A percentile compares a stretch with the other conserved stretches of the same genome.
Evolutionary conservation across 2,888 invertebrate species (phyloP).

Genomic region (Leptopilina syphax): DNA sequence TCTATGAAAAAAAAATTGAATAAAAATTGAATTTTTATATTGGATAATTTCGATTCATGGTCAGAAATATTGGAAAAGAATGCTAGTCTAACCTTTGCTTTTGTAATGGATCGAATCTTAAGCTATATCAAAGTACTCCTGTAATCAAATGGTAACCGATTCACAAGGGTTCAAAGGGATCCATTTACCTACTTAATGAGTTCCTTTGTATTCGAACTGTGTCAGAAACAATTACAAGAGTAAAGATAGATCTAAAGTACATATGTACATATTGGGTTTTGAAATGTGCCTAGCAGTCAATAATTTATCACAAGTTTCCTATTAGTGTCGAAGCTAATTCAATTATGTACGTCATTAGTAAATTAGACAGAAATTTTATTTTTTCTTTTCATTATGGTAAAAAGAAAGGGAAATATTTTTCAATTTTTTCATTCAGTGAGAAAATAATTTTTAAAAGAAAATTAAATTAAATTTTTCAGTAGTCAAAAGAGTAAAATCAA

Average conservation of each 20-base stretch:
- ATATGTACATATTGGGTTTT: constrained; percentile 1
- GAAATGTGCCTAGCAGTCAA: neutral
- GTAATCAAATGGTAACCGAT: constrained; percentile 40
- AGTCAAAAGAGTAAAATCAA: too few species aligned
- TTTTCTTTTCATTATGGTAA: too few species aligned
- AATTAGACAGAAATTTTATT: too few species aligned
- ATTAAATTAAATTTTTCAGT: too few species aligned
- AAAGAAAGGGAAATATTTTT: too few species aligned
- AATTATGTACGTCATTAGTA: too few species aligned
- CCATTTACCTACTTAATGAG: constrained; percentile 47
- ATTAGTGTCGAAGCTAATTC: neutral
- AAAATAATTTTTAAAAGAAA: too few species aligned
- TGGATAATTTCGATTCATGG: neutral
- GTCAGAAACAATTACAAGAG: constrained; percentile 32
- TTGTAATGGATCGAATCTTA: constrained; percentile 26
- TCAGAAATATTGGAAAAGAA: neutral
- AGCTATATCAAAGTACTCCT: constrained; percentile 21
- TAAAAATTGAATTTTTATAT: too few species aligned
- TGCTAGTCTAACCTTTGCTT: neutral
- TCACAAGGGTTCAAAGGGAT: constrained; percentile 28
- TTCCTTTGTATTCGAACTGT: constrained; percentile 50
- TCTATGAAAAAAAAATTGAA: too few species aligned
- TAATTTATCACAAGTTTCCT: neutral
- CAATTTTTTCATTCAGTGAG: too few species aligned
- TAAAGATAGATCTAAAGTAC: constrained; percentile 29